Conservation (phyloP, 2,888 invertebrate genomes). For the Catocala sponsa region DNA sequence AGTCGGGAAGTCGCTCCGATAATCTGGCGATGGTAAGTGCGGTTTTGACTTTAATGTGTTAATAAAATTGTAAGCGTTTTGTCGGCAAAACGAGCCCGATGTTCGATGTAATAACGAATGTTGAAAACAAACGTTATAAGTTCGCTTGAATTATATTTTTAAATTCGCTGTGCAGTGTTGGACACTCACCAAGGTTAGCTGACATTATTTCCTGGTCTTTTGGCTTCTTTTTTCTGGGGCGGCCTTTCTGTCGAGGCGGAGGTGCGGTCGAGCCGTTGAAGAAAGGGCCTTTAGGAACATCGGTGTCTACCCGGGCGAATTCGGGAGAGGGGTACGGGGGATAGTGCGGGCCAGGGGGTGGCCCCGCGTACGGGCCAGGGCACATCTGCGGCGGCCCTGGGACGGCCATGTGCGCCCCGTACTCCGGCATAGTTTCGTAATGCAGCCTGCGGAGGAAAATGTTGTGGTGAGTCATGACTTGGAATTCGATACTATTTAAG, state of each 20-base stretch:
- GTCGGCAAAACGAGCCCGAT: constrained; percentile 73
- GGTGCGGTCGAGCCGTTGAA: constrained; percentile 87
- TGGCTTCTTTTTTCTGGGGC: constrained; percentile 97
- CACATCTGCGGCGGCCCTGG: constrained; percentile 88
- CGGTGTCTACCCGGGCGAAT: constrained; percentile 84
- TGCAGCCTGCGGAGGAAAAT: constrained; percentile 72
- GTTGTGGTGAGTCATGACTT: neutral
- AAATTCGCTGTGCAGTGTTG: constrained; percentile 46
- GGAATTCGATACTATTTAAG: neutral
- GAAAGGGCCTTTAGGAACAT: constrained; percentile 86
- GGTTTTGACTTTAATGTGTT: constrained; percentile 87
- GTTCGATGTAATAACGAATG: constrained; percentile 61
- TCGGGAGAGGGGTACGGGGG: constrained; percentile 88
- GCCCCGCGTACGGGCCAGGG: constrained; percentile 86
- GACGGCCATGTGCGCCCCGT: constrained; percentile 85
- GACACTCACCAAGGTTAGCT: constrained; percentile 93
- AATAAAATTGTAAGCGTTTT: constrained; percentile 86
- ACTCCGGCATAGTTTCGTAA: constrained; percentile 87
- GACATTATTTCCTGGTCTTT: constrained; percentile 96
- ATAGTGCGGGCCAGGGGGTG: constrained; percentile 80
- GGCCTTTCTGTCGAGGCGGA: constrained; percentile 96
- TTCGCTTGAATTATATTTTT: constrained; percentile 42
- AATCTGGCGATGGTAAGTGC: constrained; percentile 84
- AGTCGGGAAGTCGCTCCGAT: constrained; percentile 84
- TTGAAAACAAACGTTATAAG: constrained; percentile 44